Conservation (phyloP, 2,797 vertebrate species). For the Carcharodon carcharias region DNA sequence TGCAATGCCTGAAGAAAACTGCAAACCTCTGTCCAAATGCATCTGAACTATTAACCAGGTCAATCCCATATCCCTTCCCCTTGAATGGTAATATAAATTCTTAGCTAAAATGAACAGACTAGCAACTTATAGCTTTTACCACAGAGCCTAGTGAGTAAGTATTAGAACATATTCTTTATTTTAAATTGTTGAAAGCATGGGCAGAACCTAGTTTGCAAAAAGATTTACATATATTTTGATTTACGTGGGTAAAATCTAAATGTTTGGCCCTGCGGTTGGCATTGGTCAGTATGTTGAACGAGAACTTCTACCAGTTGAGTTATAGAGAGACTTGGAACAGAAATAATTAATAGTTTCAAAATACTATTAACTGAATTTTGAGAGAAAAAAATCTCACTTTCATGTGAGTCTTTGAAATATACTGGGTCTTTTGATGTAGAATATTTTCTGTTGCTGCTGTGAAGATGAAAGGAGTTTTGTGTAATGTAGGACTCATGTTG, state of each 20-base stretch:
- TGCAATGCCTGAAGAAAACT: background rate
- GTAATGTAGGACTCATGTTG: background rate
- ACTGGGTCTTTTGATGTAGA: constrained; percentile 32
- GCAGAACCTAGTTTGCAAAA: background rate
- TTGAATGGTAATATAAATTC: background rate
- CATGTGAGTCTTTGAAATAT: constrained; percentile 34
- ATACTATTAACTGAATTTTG: constrained; percentile 32
- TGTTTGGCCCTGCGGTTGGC: background rate
- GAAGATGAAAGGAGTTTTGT: constrained; percentile 23
- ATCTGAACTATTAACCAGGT: background rate
- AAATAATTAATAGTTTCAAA: constrained; percentile 12
- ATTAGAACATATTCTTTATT: background rate
- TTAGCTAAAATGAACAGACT: background rate
- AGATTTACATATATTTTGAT: background rate
- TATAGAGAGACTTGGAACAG: background rate
- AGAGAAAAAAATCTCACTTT: constrained; percentile 16
- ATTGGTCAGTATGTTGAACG: background rate
- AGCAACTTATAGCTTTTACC: background rate
- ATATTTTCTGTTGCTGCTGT: constrained; percentile 8
- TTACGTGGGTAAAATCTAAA: background rate
- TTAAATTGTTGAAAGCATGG: background rate
- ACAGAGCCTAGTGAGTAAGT: background rate
- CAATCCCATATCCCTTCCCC: background rate
- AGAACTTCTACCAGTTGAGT: background rate
- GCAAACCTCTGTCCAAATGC: background rate